Percentiles rank a stretch among this genome's conserved stretches.
These are phyloP conservation scores for Clupea harengus DNA, from an alignment of 2,113 vertebrate species.

Conservation along the genomic window DNA sequence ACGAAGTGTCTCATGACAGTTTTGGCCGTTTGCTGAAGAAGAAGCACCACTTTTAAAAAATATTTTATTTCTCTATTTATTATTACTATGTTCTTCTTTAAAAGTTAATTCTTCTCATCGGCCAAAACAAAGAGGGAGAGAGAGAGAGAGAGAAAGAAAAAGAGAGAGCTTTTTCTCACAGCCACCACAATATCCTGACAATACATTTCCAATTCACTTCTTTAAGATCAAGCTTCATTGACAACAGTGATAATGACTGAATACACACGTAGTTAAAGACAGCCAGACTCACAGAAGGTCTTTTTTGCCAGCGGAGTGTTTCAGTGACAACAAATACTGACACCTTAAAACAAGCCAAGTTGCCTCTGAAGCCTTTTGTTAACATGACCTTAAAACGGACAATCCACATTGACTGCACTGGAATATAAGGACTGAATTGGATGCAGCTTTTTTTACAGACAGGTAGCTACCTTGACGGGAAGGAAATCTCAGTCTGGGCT, in stretches of 20 bases:
- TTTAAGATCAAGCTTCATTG: constrained; percentile 12
- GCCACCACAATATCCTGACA: background rate
- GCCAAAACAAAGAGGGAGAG: background rate
- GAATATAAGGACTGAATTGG: background rate
- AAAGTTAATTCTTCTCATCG: constrained; percentile 7
- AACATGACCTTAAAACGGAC: background rate
- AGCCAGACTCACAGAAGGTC: background rate
- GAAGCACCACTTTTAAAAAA: background rate
- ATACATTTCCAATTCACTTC: background rate
- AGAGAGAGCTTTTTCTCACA: background rate
- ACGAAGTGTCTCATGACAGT: background rate
- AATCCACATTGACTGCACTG: background rate
- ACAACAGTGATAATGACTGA: constrained; percentile 8
- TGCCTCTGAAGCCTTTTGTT: background rate
- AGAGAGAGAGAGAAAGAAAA: background rate
- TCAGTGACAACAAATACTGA: background rate
- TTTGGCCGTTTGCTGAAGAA: constrained; percentile 3
- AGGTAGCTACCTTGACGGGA: background rate
- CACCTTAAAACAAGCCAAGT: background rate
- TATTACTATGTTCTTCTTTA: constrained; percentile 15
- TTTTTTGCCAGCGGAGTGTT: background rate
- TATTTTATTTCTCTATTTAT: background rate
- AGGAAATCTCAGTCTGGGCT: background rate
- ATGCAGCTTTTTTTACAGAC: constrained; percentile 9
- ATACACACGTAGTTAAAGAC: background rate